Base-by-base conservation (phyloP, 2,888 invertebrate genomes). In the Zaprionus bogoriensis region DNA sequence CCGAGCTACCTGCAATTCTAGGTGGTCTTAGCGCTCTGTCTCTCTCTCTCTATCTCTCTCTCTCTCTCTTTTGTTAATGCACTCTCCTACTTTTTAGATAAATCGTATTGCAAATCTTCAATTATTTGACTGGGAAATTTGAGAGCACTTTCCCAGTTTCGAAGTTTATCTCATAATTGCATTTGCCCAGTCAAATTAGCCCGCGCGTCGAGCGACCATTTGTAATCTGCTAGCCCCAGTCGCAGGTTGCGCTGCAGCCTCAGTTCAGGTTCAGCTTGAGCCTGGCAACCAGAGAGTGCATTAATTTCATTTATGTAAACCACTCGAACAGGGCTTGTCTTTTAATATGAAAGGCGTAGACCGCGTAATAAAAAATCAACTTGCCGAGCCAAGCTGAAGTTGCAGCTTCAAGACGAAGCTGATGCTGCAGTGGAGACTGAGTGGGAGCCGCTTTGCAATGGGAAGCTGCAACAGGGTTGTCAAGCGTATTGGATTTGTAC, bases 131-230 rank as follows among this genome's bases (percentile, higher is more conserved):
- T 61, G 65, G 51, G 64, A 66, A 73, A 77, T 60, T 67, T 57
- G 59, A 66, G 61, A 47, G 59, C 46, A 60, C 50, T 65, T 58
- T 71, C 58, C 59, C 62, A 66, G 66, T 58, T 71, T 55, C 59
- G 61, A 66, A 65, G 75, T 80, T 82, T 87, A 88, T 89, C 89
- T 80, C 69, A 85, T 89, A 89, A 88, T 88, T 88, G 88, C 89
- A 75, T 75, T 60, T 41, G 47, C 44, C 64, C 61, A 71, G 79
- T 78, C 71, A 85, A 88, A 85, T 84, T 88, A 84, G 88, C 64
- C 39, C 10, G 10, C 79, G 62, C 53, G 57, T 53, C 38, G 41
- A 45, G 52, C 38, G 45, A 41, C 78, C 70, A 78, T 88, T 85
- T 87, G 75, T 63, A 67, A 81, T 74, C 62, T 68, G 63, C 67